Conservation (phyloP, 1,140 invertebrate genomes). For the Matsumurasca onukii region DNA sequence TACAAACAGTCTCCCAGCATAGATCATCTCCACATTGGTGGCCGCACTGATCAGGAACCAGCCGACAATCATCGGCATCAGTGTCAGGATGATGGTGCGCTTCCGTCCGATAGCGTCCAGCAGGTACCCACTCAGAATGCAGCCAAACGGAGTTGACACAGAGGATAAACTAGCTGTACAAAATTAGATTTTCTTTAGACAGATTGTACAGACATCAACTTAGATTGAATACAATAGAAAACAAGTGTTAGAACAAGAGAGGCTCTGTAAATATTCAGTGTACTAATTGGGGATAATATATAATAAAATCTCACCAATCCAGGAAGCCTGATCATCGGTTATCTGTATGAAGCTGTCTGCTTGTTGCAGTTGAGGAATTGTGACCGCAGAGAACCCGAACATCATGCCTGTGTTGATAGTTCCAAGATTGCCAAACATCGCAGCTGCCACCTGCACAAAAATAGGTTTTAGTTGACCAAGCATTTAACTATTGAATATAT, state of each 20-base stretch:
- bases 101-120: conserved; percentile 69
- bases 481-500: too few relatives aligned
- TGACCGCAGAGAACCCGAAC: conserved; percentile 72
- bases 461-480: not conserved
- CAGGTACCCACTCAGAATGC: conserved; percentile 66
- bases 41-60: conserved; percentile 65
- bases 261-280: not conserved
- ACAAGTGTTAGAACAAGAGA: not conserved
- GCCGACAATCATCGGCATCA: conserved; percentile 66
- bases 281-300: not conserved
- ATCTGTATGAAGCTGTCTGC: conserved; percentile 57
- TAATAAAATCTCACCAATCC: conserved; percentile 61
- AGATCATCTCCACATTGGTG: conserved; percentile 60
- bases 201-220: not conserved
- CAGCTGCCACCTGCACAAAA: conserved; percentile 58
- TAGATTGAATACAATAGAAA: not conserved
- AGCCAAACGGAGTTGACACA: conserved; percentile 69
- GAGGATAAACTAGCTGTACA: conserved; percentile 67
- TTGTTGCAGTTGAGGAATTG: conserved; percentile 62
- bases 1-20: conserved; percentile 56
- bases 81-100: conserved; percentile 63
- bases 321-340: conserved; percentile 61
- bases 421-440: conserved; percentile 63
- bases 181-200: not conserved
- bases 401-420: conserved; percentile 71